Conservation (phyloP, 2,888 invertebrate species). For the Willowsia nigromaculata region DNA sequence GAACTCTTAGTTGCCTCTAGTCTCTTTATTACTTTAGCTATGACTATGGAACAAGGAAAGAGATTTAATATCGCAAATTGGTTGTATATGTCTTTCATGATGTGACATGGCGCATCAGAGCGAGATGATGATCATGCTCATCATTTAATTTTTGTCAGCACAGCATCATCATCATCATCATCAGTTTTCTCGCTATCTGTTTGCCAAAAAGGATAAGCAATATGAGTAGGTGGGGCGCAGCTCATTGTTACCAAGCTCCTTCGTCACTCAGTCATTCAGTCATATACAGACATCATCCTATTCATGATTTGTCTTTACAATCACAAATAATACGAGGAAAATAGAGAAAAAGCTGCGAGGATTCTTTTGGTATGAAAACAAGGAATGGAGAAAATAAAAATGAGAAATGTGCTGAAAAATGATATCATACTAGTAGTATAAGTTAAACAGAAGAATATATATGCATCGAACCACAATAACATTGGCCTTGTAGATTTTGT, state of each 20-base stretch:
- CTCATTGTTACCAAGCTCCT: neutral
- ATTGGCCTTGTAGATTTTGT: conserved; percentile 1
- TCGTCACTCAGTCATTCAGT: neutral
- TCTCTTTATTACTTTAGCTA: neutral
- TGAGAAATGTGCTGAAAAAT: conserved; percentile 15
- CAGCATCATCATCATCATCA: neutral
- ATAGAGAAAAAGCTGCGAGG: neutral
- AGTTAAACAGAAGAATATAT: neutral
- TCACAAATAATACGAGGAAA: conserved; percentile 1
- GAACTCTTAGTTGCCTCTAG: neutral
- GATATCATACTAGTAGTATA: neutral
- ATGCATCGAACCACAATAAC: conserved; percentile 3
- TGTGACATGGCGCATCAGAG: conserved; percentile 15
- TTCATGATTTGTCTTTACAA: neutral
- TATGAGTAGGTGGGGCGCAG: neutral
- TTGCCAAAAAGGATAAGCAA: neutral
- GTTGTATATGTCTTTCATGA: neutral
- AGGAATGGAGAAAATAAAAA: conserved; percentile 8
- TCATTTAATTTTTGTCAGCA: neutral
- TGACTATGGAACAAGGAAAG: neutral
- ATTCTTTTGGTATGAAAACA: conserved; percentile 12
- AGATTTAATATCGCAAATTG: conserved; percentile 14
- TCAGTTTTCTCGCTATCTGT: neutral
- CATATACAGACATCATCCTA: neutral
- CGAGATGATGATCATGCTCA: neutral